Evolutionary conservation across 2,113 vertebrate genomes (phyloP).

Genomic region (Lophotis ruficrista): DNA sequence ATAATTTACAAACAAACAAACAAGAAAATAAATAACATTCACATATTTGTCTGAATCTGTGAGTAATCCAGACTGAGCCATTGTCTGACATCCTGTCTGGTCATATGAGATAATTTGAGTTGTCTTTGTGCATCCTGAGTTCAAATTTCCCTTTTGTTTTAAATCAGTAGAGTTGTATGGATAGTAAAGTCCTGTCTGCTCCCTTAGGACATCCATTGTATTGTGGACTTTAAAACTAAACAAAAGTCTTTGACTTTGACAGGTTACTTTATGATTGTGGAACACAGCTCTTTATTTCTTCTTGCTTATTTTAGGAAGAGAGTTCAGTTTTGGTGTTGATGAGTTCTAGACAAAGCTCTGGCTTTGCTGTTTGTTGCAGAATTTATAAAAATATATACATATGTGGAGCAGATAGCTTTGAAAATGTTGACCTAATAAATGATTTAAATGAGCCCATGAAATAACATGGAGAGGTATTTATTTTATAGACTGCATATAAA

Average conservation of each 20-base stretch:
- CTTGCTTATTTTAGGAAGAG: not conserved
- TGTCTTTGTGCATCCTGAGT: conserved; percentile 18
- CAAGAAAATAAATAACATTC: not conserved
- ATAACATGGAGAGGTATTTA: not conserved
- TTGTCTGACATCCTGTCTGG: conserved; percentile 1
- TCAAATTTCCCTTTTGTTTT: conserved; percentile 24
- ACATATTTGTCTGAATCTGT: not conserved
- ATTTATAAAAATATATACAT: not conserved
- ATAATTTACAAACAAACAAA: not conserved
- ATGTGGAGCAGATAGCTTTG: not conserved
- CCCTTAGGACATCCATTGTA: not conserved
- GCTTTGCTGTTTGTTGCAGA: not conserved
- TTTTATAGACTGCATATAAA: not conserved
- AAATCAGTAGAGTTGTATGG: not conserved
- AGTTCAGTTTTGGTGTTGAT: not conserved
- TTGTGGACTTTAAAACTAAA: not conserved
- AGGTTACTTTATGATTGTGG: not conserved
- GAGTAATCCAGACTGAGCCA: not conserved
- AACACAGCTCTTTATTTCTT: not conserved
- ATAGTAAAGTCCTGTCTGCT: not conserved
- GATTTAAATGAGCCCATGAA: not conserved
- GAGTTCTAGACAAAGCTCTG: not conserved
- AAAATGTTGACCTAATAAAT: not conserved
- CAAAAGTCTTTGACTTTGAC: not conserved
- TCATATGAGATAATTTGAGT: conserved; percentile 11